A percentile compares a stretch with the other conserved stretches of the same genome.
These are phyloP conservation scores for Achroia grisella DNA, from an alignment of 1,140 invertebrate genomes.

Conservation along the genomic window DNA sequence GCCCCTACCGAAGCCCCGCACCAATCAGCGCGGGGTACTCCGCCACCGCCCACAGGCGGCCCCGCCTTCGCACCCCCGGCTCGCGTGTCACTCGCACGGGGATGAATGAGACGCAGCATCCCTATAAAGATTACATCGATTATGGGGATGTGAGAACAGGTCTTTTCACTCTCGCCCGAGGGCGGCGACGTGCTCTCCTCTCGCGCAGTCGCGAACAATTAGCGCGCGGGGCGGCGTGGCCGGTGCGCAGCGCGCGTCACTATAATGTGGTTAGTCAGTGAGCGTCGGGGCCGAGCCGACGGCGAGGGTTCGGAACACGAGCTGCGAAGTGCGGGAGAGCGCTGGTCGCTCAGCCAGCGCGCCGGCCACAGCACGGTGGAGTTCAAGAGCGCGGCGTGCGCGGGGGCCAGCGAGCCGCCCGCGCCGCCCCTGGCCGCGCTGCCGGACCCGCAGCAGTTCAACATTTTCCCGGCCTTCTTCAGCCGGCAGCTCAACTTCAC, in stretches of 20 bases:
- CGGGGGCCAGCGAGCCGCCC: conserved; percentile 76
- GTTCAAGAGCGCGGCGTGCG: conserved; percentile 72
- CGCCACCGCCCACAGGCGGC: conserved; percentile 20
- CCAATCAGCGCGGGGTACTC: conserved; percentile 39
- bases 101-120: conserved; percentile 58
- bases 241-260: conserved; percentile 49
- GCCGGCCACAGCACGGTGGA: conserved; percentile 71
- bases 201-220: conserved; percentile 71
- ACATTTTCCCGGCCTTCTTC: conserved; percentile 92
- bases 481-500: conserved; percentile 89
- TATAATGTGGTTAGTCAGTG: conserved; percentile 71
- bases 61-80: conserved; percentile 36
- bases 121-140: conserved; percentile 67
- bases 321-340: conserved; percentile 42
- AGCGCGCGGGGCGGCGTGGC: conserved; percentile 56
- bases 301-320: conserved; percentile 44
- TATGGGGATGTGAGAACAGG: conserved; percentile 46
- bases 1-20: conserved; percentile 19
- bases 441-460: conserved; percentile 85
- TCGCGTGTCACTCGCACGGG: conserved; percentile 11
- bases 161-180: conserved; percentile 54
- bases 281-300: conserved; percentile 65
- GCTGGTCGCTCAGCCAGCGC: conserved; percentile 56
- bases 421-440: conserved; percentile 73
- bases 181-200: conserved; percentile 45